These are phyloP conservation scores for Varroa destructor DNA, from an alignment of 1,140 invertebrate genomes.

Conservation along the genomic window DNA sequence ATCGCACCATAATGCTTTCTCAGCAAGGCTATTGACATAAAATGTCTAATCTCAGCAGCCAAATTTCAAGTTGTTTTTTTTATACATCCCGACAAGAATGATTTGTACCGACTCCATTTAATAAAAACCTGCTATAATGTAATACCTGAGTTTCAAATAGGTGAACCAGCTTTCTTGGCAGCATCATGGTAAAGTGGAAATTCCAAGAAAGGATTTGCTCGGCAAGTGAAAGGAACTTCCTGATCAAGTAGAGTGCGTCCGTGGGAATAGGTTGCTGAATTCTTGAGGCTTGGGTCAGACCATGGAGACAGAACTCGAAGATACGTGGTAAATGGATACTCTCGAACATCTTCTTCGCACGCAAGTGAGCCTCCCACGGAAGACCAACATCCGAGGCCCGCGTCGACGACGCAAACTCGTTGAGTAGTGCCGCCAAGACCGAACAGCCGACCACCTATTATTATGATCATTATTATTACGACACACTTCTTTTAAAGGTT, in stretches of 20 bases:
- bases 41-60: too few relatives aligned
- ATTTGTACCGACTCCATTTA: too few relatives aligned
- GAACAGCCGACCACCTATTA: conserved; percentile 56
- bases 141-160: conserved; percentile 49
- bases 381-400: conserved; percentile 70
- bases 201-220: conserved; percentile 61
- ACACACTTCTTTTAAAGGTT: not conserved
- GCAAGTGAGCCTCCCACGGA: conserved; percentile 69
- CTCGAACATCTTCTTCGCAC: conserved; percentile 71
- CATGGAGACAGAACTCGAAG: conserved; percentile 54
- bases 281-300: conserved; percentile 48
- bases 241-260: conserved; percentile 43
- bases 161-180: conserved; percentile 54
- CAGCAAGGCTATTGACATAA: too few relatives aligned
- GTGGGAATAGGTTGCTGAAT: conserved; percentile 45
- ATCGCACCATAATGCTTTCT: too few relatives aligned
- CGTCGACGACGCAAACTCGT: conserved; percentile 71
- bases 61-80: too few relatives aligned
- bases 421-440: conserved; percentile 62
- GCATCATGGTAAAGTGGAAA: conserved; percentile 44
- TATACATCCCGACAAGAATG: too few relatives aligned
- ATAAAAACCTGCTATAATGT: too few relatives aligned
- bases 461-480: conserved; percentile 15
- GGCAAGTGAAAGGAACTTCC: conserved; percentile 51
- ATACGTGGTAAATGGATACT: conserved; percentile 59